Evolutionary conservation across 1,140 invertebrate genomes (phyloP).

Genomic region (Drosophila gunungcola): DNA sequence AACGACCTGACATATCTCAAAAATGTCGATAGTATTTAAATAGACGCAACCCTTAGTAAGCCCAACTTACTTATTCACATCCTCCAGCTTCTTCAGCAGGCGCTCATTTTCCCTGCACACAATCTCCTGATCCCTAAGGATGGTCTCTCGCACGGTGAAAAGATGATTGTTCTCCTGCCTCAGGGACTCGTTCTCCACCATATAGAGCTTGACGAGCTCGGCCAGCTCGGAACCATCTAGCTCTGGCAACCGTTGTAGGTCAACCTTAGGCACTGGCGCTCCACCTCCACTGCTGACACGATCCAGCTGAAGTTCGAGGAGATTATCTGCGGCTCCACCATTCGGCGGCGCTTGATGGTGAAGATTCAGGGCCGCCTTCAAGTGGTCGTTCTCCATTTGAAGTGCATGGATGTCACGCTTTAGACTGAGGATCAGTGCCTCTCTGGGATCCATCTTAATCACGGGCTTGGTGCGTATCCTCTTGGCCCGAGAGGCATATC

Average conservation of each 20-base stretch:
- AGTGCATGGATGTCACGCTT: constrained; percentile 95
- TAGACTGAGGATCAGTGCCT: constrained; percentile 94
- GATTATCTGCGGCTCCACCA: constrained; percentile 26
- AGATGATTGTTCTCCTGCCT: constrained; percentile 94
- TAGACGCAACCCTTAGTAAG: no score
- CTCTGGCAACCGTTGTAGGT: constrained; percentile 89
- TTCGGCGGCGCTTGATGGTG: constrained; percentile 72
- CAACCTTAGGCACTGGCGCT: constrained; percentile 86
- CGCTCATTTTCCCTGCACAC: constrained; percentile 96
- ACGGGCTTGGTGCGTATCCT: constrained; percentile 95
- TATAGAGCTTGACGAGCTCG: constrained; percentile 91
- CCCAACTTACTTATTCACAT: constrained; percentile 91
- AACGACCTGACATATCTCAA: constrained; percentile 21
- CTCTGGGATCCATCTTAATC: constrained; percentile 97
- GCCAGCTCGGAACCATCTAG: constrained; percentile 89
- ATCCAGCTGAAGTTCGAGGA: constrained; percentile 64
- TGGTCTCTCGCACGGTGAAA: constrained; percentile 91
- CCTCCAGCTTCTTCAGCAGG: constrained; percentile 93
- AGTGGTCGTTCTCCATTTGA: constrained; percentile 95
- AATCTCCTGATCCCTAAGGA: constrained; percentile 94
- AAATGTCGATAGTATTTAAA: background rate
- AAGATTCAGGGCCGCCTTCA: constrained; percentile 90
- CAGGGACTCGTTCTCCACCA: constrained; percentile 94
- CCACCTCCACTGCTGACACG: constrained; percentile 56
- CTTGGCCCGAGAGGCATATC: constrained; percentile 94